Evolutionary conservation across 2,888 invertebrate genomes (phyloP).

Genomic region (Melanophora roralis): DNA sequence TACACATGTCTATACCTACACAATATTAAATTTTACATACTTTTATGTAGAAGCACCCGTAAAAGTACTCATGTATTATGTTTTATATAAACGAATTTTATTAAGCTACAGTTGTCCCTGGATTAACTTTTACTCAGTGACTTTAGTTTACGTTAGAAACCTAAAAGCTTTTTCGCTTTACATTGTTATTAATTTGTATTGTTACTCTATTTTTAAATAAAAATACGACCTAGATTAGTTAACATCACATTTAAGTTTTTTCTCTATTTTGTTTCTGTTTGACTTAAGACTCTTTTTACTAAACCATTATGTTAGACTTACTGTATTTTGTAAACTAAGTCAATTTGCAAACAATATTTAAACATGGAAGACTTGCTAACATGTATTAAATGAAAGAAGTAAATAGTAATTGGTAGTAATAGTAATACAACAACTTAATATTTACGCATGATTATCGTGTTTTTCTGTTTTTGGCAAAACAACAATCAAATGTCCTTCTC

Average conservation of each 20-base stretch:
- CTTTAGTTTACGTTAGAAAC: no score
- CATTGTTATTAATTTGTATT: no score
- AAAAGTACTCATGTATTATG: background rate
- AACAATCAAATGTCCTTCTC: constrained; percentile 27
- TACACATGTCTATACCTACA: background rate
- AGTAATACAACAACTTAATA: background rate
- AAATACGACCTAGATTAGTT: no score
- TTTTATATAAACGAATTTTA: background rate
- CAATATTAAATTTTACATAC: background rate
- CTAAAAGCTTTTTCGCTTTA: no score
- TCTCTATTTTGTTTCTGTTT: no score
- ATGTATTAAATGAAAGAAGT: background rate
- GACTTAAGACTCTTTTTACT: no score
- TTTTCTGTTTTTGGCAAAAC: background rate
- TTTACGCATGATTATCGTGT: constrained; percentile 41
- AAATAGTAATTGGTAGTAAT: background rate
- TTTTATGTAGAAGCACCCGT: background rate
- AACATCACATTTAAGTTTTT: no score
- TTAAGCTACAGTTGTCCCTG: background rate
- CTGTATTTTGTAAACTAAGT: background rate
- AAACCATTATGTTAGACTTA: no score
- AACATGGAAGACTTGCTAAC: background rate
- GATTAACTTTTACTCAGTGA: no score
- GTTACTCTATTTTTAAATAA: no score
- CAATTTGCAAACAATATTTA: constrained; percentile 9